Percentiles rank a stretch among this genome's conserved stretches.
Evolutionary conservation across 1,140 invertebrate species (phyloP).

Genomic region (Macrocentrus cingulum): DNA sequence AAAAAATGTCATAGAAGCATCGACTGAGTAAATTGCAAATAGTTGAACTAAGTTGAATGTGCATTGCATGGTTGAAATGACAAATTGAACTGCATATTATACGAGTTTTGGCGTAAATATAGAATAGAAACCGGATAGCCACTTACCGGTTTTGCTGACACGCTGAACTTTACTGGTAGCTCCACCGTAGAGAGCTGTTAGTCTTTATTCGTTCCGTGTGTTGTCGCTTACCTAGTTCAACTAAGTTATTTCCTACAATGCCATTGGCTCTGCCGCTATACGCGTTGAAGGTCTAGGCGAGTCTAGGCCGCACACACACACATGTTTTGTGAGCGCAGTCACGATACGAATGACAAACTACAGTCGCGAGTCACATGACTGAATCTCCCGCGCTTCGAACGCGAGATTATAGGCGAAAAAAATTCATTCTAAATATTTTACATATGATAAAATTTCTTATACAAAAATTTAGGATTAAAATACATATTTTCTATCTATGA

Average conservation of each 20-base stretch:
- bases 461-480: too few relatives aligned
- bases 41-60: too few relatives aligned
- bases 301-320: constrained; percentile 7
- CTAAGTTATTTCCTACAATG: neutral
- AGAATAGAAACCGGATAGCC: constrained; percentile 24
- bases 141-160: constrained; percentile 30
- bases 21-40: too few relatives aligned
- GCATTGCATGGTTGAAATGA: constrained; percentile 11
- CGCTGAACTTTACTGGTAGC: constrained; percentile 26
- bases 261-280: constrained; percentile 1
- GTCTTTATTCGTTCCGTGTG: constrained; percentile 21
- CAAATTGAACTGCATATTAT: constrained; percentile 12
- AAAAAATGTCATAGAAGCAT: too few relatives aligned
- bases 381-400: neutral
- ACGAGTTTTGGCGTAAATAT: constrained; percentile 2
- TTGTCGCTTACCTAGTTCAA: constrained; percentile 15
- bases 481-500: too few relatives aligned
- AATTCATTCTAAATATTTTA: neutral
- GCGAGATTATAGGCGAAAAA: neutral
- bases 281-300: constrained; percentile 18
- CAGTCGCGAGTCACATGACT: neutral
- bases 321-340: neutral
- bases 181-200: constrained; percentile 15
- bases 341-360: neutral
- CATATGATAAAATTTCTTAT: too few relatives aligned